Conservation (phyloP, 2,888 invertebrate species). For the Epistrophe eligans region DNA sequence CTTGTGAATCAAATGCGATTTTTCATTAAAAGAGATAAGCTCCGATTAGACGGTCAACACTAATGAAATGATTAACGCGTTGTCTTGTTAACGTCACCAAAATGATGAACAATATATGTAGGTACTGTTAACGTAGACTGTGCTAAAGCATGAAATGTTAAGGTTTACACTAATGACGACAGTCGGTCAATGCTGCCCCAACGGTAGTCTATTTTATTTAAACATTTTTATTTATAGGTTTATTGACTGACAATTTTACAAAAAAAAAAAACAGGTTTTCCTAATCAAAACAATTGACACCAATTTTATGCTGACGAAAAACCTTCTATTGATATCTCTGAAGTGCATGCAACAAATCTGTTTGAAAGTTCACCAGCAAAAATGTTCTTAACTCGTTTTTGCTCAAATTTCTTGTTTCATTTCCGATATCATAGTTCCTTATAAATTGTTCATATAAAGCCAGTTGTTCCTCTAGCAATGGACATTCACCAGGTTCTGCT, state of each 20-base stretch:
- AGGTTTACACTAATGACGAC: no score
- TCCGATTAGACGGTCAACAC: no score
- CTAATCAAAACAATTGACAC: background rate
- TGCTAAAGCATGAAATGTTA: no score
- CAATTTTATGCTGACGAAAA: no score
- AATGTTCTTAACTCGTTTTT: conserved; percentile 77
- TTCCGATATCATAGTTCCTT: conserved; percentile 57
- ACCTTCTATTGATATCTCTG: background rate
- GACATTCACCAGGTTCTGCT: conserved; percentile 68
- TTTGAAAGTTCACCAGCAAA: conserved; percentile 80
- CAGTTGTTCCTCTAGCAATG: conserved; percentile 79
- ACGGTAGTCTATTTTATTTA: background rate
- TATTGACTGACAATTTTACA: background rate
- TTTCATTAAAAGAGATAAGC: no score
- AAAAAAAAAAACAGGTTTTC: background rate
- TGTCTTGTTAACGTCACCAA: no score
- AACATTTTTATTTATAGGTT: background rate
- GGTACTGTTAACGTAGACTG: no score
- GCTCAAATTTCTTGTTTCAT: conserved; percentile 54
- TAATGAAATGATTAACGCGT: no score
- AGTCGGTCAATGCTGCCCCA: no score
- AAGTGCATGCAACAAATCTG: conserved; percentile 77
- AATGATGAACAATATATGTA: no score
- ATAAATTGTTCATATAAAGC: conserved; percentile 78
- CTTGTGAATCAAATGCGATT: no score